Evolutionary conservation across 2,797 vertebrate species (phyloP).

Genomic region (Parauchenoglanis punctatus): DNA sequence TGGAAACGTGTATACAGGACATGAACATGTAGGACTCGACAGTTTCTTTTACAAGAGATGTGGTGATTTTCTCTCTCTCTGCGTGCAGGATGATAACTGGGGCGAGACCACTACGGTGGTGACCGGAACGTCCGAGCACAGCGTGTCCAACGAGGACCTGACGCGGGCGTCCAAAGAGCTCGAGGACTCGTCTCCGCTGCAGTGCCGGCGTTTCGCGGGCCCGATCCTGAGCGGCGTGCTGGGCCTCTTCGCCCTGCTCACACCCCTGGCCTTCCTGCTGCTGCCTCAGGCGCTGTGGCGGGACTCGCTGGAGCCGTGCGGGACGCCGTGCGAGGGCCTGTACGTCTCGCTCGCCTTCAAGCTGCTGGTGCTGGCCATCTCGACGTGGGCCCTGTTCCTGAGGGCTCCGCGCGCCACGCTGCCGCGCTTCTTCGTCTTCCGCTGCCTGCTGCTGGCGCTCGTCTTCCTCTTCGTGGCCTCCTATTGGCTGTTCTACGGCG

Average conservation of each 20-base stretch:
- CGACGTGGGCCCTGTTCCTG: constrained; percentile 94
- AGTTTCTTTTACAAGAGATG: neutral
- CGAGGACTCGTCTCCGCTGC: constrained; percentile 90
- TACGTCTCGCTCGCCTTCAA: constrained; percentile 98
- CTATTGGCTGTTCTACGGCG: constrained; percentile 96
- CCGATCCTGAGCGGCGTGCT: constrained; percentile 79
- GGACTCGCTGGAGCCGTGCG: constrained; percentile 86
- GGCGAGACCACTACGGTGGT: constrained; percentile 95
- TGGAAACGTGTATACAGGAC: no score
- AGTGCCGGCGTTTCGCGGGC: constrained; percentile 87
- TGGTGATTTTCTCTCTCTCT: neutral
- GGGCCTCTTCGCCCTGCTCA: constrained; percentile 89
- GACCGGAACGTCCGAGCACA: constrained; percentile 94
- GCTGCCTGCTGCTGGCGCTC: constrained; percentile 87
- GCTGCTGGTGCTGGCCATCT: constrained; percentile 90
- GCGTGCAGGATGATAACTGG: constrained; percentile 92
- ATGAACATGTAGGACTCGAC: neutral
- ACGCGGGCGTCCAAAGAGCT: constrained; percentile 93
- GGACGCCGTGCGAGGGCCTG: constrained; percentile 91
- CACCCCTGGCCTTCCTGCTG: constrained; percentile 90
- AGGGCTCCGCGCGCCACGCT: constrained; percentile 85
- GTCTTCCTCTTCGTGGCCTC: constrained; percentile 90
- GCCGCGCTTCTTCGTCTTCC: constrained; percentile 86
- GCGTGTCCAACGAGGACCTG: constrained; percentile 95
- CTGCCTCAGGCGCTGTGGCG: constrained; percentile 92